A percentile compares a stretch with the other conserved stretches of the same genome.
These are phyloP conservation scores for Butorides virescens DNA, from an alignment of 2,113 vertebrate species.

Conservation along the genomic window DNA sequence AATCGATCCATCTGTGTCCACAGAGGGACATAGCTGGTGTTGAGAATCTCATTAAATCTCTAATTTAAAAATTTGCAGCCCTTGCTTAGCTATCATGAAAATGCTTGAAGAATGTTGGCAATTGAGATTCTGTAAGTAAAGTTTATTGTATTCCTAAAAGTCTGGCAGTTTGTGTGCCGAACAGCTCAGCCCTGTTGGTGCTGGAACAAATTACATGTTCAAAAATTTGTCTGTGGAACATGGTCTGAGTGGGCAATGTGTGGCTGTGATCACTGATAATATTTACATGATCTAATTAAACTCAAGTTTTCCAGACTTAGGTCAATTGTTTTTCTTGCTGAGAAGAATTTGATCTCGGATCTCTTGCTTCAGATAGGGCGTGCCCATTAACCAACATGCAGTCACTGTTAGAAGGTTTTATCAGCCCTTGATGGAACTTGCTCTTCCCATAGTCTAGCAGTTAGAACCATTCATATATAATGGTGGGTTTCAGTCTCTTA, in stretches of 20 bases:
- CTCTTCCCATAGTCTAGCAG: not conserved
- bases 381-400: not conserved
- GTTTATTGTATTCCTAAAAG: not conserved
- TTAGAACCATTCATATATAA: not conserved
- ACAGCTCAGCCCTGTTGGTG: not conserved
- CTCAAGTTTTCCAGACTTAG: not conserved
- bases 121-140: not conserved
- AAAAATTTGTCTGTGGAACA: not conserved
- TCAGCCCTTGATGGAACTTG: not conserved
- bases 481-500: not conserved
- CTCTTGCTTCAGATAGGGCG: not conserved
- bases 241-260: not conserved
- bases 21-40: not conserved
- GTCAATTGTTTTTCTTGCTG: constrained; percentile 28
- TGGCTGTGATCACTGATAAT: not conserved
- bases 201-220: not conserved
- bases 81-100: not conserved
- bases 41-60: not conserved
- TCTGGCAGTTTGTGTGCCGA: not conserved
- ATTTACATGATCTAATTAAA: constrained; percentile 12
- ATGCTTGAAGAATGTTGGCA: not conserved
- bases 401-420: not conserved
- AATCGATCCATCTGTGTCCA: not conserved
- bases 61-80: not conserved
- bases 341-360: not conserved